Evolutionary conservation across 2,113 vertebrate species (phyloP), one percentile per base, ranked within the genome.

Genomic region (Apodemus speciosus): DNA sequence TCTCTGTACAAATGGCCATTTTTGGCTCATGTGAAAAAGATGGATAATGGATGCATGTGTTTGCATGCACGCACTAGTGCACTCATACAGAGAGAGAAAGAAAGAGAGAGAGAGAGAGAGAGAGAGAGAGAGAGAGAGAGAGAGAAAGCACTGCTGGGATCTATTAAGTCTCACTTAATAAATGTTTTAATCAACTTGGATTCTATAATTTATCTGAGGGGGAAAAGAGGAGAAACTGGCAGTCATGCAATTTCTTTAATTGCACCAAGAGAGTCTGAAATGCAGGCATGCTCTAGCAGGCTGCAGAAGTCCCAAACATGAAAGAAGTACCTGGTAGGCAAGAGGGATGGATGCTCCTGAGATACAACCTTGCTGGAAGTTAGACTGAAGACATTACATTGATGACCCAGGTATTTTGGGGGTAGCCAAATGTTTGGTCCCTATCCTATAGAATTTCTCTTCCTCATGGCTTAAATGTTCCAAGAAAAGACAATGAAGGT

Each of bases 141-240:
- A 66, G 64, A 66, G 64, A 35, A 13, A 15, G 35, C 46, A 94
- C 27, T 94, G n/a, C 43, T 96, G 88, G 79, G 71, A 98, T 97
- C 91, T 96, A 91, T 93, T 97, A 97, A 97, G 93, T 97, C 89
- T 96, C 40, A 83, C 56, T 62, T 83, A 97, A 95, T 66, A 94
- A 96, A 95, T 94, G 92, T 96, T 98, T 97, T 97, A 97, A 97
- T 97, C 96, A 94, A 95, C 89, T 90, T 96, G 85, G 96, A 97
- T 91, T 96, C 92, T 97, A 94, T 94, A 92, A 90, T 96, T 96
- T 95, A 94, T 96, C 95, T 94, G 71, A 83, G 83, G 25, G 64
- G 43, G 56, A 7, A 60, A 91, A 87, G 51, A 79, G 23, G 71
- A 94, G 77, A 92, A 94, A 92, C 92, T 89, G 92, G 40, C 89